A percentile compares a stretch with the other conserved stretches of the same genome.
These are phyloP conservation scores for Macrochelys suwanniensis DNA, from an alignment of 2,797 vertebrate genomes.

Conservation along the genomic window DNA sequence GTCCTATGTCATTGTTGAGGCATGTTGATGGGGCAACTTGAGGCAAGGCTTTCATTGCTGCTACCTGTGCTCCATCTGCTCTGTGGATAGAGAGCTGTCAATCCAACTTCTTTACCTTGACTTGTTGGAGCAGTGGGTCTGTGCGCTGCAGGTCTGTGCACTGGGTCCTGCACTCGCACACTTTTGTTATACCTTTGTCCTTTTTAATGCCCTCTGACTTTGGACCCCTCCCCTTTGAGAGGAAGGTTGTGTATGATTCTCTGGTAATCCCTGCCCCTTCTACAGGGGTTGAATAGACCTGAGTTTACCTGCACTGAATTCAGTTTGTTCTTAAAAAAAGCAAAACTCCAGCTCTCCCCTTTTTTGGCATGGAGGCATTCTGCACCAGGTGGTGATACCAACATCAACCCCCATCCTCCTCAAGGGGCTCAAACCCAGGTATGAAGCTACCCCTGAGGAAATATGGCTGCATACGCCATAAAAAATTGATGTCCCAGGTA, in stretches of 20 bases:
- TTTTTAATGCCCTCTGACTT: background rate
- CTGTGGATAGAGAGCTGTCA: background rate
- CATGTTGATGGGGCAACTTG: background rate
- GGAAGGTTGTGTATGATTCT: background rate
- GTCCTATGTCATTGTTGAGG: background rate
- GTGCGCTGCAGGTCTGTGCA: background rate
- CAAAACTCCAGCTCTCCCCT: slow-evolving; percentile 16
- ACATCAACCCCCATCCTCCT: slow-evolving; percentile 49
- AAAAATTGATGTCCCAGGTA: background rate
- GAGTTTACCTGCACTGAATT: slow-evolving; percentile 14
- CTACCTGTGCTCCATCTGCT: background rate
- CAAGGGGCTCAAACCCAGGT: slow-evolving; percentile 7
- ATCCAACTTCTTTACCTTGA: background rate
- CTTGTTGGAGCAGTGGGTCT: background rate
- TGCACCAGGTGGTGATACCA: slow-evolving; percentile 8
- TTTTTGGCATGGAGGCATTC: background rate
- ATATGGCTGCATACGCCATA: fast-evolving
- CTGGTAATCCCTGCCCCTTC: background rate
- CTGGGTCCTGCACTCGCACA: background rate
- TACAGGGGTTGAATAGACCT: background rate
- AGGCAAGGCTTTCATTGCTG: background rate
- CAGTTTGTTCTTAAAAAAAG: background rate
- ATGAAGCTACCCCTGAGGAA: background rate
- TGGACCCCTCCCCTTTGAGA: background rate
- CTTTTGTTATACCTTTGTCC: background rate